Percentiles rank a stretch among this genome's conserved stretches.
These are phyloP conservation scores for Passer montanus DNA, from an alignment of 2,113 vertebrate genomes.

Conservation along the genomic window DNA sequence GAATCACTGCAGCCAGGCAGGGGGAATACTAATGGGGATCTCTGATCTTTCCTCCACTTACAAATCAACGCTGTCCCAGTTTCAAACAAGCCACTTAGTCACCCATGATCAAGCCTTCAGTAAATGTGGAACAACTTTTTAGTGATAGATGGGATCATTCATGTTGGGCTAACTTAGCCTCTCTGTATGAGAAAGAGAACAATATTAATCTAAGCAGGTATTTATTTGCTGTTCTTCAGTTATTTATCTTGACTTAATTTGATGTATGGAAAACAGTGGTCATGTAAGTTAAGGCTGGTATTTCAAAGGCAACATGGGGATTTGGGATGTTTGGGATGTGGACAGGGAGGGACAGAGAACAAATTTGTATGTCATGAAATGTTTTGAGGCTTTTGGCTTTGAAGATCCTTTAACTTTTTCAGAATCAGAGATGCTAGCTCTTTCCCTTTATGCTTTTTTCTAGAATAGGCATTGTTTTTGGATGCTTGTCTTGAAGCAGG, in stretches of 20 bases:
- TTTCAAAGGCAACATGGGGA: not conserved
- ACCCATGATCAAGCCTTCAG: not conserved
- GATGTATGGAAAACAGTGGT: not conserved
- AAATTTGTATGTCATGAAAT: not conserved
- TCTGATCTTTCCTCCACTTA: conserved; percentile 18
- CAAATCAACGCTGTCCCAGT: not conserved
- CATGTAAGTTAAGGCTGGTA: not conserved
- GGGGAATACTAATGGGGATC: conserved; percentile 3
- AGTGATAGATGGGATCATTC: not conserved
- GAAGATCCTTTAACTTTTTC: not conserved
- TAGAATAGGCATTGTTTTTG: not conserved
- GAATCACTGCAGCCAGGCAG: not conserved
- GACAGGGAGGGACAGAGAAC: not conserved
- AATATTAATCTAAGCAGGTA: not conserved
- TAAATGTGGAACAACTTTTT: not conserved
- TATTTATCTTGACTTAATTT: not conserved
- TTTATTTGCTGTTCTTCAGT: not conserved
- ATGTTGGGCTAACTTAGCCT: not conserved
- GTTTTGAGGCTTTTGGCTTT: not conserved
- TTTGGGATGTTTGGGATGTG: not conserved
- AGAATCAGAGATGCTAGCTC: not conserved
- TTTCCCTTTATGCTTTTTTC: not conserved
- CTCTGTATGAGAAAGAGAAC: not conserved
- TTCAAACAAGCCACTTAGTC: not conserved
- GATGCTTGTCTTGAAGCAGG: not conserved